Evolutionary conservation across 2,113 vertebrate species (phyloP).

Genomic region (Tinamus guttatus): DNA sequence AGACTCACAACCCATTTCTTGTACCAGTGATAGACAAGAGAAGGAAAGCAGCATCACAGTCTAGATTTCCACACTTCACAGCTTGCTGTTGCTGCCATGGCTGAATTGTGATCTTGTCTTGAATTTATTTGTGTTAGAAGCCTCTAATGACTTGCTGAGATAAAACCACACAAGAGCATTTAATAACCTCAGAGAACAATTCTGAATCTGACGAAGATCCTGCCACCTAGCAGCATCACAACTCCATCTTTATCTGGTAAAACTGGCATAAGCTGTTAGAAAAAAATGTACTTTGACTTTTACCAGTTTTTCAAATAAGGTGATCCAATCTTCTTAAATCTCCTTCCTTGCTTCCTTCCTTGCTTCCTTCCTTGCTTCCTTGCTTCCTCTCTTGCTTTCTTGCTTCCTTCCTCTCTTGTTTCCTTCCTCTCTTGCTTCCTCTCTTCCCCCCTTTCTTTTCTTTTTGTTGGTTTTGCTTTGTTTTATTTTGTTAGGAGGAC

Average conservation of each 20-base stretch:
- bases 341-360: not conserved
- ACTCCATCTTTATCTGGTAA: not conserved
- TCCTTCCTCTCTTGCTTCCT: too few relatives aligned
- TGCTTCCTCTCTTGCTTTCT: too few relatives aligned
- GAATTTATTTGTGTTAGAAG: not conserved
- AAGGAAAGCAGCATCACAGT: not conserved
- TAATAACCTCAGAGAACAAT: not conserved
- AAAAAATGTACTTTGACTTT: not conserved
- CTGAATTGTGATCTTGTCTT: not conserved
- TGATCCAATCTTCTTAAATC: not conserved
- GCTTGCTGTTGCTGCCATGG: not conserved
- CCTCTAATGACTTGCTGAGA: not conserved
- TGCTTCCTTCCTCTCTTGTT: too few relatives aligned
- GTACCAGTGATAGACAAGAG: not conserved
- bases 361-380: fast-evolving
- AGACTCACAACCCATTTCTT: not conserved
- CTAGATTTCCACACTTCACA: not conserved
- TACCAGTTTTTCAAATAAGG: not conserved
- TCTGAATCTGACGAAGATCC: not conserved
- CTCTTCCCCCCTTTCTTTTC: fast-evolving
- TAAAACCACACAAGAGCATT: not conserved
- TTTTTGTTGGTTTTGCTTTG: too few relatives aligned
- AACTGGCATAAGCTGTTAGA: not conserved
- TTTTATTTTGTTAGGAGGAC: not conserved
- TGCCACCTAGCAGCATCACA: not conserved